Percentiles rank a stretch among this genome's conserved stretches.
These are phyloP conservation scores for Eurytoma californica DNA, from an alignment of 2,888 invertebrate genomes.

Conservation along the genomic window DNA sequence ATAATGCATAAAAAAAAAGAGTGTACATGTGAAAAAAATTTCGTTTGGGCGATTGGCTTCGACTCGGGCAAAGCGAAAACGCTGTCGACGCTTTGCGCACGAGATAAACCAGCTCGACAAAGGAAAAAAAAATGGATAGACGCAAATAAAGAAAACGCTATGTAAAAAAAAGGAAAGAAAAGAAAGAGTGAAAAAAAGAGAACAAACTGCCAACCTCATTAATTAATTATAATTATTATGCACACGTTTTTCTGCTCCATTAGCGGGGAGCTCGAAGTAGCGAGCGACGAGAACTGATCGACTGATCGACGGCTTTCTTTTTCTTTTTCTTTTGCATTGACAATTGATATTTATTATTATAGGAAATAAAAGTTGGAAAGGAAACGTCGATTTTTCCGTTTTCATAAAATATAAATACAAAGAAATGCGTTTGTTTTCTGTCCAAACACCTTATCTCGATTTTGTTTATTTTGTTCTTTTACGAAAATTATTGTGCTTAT, in stretches of 20 bases:
- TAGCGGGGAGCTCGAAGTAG: conserved; percentile 51
- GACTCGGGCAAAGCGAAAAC: conserved; percentile 34
- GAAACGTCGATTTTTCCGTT: conserved; percentile 57
- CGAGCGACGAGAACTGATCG: conserved; percentile 55
- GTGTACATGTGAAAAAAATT: not conserved
- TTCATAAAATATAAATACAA: conserved; percentile 50
- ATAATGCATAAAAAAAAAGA: not conserved
- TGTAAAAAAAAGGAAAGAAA: conserved; percentile 5
- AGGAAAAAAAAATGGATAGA: not conserved
- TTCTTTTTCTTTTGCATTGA: conserved; percentile 55
- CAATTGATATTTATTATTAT: conserved; percentile 55
- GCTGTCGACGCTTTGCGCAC: not conserved
- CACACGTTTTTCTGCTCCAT: conserved; percentile 55
- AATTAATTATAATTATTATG: conserved; percentile 54
- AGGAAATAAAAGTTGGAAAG: conserved; percentile 55
- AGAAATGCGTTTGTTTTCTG: conserved; percentile 50
- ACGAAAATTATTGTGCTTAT: not conserved
- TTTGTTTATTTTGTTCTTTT: not conserved
- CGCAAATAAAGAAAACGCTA: not conserved
- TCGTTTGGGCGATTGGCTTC: conserved; percentile 44
- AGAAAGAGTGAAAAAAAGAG: conserved; percentile 38
- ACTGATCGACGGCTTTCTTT: conserved; percentile 55
- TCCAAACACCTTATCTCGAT: conserved; percentile 47
- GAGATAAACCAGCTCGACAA: conserved; percentile 20
- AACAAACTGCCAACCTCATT: conserved; percentile 69